Evolutionary conservation across 1,140 invertebrate genomes (phyloP), one percentile per base, ranked within the genome.

Genomic region (Ostrea denselamellosa): DNA sequence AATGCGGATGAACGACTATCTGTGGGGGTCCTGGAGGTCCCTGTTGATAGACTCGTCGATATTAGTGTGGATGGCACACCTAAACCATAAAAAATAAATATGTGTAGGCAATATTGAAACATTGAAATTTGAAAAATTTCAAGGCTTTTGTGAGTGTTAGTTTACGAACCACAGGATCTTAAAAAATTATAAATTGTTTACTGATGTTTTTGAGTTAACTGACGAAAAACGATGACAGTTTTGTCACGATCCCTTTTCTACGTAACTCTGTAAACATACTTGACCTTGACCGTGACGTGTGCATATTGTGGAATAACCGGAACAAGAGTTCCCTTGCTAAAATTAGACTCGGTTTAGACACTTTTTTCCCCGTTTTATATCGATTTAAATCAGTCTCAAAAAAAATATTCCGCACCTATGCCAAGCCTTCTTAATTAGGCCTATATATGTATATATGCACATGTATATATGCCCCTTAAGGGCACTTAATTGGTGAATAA

Each of bases 131-230:
- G 56, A 62, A 62, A 62, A 62, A 62, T 62, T 62, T 62, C 56
- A 62, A 17, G 5, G 56, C 14, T 62, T 62, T 62, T 62, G 56
- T 62, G 56, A 62, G 56, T 12, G 12, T 14, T 62, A 62, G 56
- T 62, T 68, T 68, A 8, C n/a, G 8, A 62, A 62, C 58, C 58
- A 8, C 62, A 65, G 62, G 62, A 65, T 68, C 65, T 68, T 68
- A 65, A 68, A 22, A 68, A 68, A 68, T 68, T n/a, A n/a, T 68
- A 68, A 68, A n/a, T n/a, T 68, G 65, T 68, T 68, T 25, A 71
- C 65, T 71, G 68, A 71, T 71, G 68, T 71, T 71, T 71, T 28
- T 34, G 22, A 71, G 68, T 71, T 71, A 71, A 71, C 68, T 71
- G 68, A 71, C 68, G 68, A 71, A 22, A 71, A 71, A 25, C 28